Conservation (phyloP, 2,113 vertebrate species). For the Hippocampus zosterae region DNA sequence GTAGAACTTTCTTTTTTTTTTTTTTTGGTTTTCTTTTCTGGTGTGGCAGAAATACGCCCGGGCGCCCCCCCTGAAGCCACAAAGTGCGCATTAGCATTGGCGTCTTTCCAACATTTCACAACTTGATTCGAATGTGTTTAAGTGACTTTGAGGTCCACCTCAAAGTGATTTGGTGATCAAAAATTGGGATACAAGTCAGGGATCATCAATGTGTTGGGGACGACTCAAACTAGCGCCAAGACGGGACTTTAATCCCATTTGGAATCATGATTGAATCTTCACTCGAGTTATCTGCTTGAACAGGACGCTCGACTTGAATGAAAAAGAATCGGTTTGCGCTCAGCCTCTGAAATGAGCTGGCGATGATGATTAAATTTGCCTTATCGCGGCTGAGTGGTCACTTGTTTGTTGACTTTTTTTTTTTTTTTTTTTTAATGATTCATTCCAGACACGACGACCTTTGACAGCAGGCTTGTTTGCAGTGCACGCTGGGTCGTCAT, state of each 20-base stretch:
- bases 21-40: no score
- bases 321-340: neutral
- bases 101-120: no score
- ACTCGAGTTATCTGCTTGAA: neutral
- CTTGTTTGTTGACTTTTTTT: conserved; percentile 24
- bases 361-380: neutral
- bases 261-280: neutral
- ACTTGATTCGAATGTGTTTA: no score
- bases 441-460: conserved; percentile 31
- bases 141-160: no score
- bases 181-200: no score
- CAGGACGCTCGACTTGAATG: neutral
- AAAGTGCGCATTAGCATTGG: no score
- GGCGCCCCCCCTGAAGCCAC: no score
- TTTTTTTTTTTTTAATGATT: conserved; percentile 26
- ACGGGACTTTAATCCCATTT: neutral
- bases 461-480: conserved; percentile 35
- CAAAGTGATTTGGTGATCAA: no score
- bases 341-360: neutral
- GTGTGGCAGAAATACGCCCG: no score
- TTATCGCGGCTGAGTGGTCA: conserved; percentile 7
- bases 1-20: no score
- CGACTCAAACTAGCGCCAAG: no score
- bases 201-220: no score
- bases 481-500: conserved; percentile 26